Evolutionary conservation across 2,113 vertebrate species (phyloP).

Genomic region (Protomyctophum bolini): DNA sequence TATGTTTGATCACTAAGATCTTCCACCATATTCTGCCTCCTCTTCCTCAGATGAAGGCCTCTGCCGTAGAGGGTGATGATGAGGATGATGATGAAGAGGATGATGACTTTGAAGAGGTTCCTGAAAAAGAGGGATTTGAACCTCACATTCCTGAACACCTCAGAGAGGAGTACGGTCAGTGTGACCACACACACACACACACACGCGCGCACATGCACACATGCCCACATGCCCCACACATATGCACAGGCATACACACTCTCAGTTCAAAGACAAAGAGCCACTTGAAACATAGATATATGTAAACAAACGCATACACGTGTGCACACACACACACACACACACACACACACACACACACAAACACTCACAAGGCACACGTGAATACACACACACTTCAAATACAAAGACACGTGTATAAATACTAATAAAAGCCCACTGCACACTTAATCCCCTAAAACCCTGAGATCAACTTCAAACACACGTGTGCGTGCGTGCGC

Average conservation of each 20-base stretch:
- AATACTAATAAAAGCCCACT: no score
- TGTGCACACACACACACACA: conserved; percentile 38
- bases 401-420: conserved; percentile 5
- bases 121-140: conserved; percentile 95
- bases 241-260: conserved; percentile 59
- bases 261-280: no score
- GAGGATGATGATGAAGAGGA: conserved; percentile 73
- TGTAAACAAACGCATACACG: not conserved
- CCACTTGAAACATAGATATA: no score
- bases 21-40: not conserved
- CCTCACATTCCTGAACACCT: conserved; percentile 89
- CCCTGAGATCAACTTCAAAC: no score
- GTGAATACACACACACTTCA: conserved; percentile 28
- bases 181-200: conserved; percentile 70
- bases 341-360: not conserved
- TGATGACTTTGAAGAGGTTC: conserved; percentile 93
- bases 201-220: conserved; percentile 43
- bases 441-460: no score
- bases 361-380: not conserved
- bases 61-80: conserved; percentile 39
- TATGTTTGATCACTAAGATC: no score
- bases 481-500: no score
- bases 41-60: conserved; percentile 69
- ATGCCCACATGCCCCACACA: conserved; percentile 57
- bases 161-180: conserved; percentile 87